Conservation (phyloP, 2,888 invertebrate genomes). For the Coleophora deauratella region DNA sequence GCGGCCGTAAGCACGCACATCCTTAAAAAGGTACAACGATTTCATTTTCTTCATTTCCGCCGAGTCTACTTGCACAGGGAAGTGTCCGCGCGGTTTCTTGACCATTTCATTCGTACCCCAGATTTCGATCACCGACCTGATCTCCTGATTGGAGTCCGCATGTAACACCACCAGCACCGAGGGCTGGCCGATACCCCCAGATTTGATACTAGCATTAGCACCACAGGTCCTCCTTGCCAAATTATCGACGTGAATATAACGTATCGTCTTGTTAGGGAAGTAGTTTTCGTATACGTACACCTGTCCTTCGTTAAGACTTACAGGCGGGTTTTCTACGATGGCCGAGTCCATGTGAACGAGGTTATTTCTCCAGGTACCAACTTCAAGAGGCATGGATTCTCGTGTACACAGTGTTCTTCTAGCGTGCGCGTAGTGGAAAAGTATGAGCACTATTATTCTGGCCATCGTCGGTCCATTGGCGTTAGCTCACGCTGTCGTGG, state of each 20-base stretch:
- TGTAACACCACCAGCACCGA: slow-evolving; percentile 46
- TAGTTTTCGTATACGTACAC: slow-evolving; percentile 55
- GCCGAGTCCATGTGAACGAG: slow-evolving; percentile 47
- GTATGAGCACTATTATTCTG: slow-evolving; percentile 7
- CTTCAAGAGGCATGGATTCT: slow-evolving; percentile 40
- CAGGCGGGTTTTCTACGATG: slow-evolving; percentile 46
- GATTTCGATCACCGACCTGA: slow-evolving; percentile 53
- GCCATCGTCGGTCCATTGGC: neutral
- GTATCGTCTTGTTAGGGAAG: slow-evolving; percentile 45
- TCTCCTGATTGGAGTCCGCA: slow-evolving; percentile 45
- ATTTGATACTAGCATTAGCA: slow-evolving; percentile 39
- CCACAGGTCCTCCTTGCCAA: slow-evolving; percentile 50
- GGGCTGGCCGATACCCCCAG: slow-evolving; percentile 42
- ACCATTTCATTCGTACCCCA: slow-evolving; percentile 38
- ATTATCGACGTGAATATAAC: slow-evolving; percentile 54
- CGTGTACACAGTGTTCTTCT: no score
- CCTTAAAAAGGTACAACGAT: slow-evolving; percentile 35
- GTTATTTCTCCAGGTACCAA: slow-evolving; percentile 40
- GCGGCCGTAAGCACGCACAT: neutral
- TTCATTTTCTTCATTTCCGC: slow-evolving; percentile 24
- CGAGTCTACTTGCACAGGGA: no score
- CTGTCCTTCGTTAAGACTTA: slow-evolving; percentile 46
- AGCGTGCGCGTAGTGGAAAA: slow-evolving; percentile 17
- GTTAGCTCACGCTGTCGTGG: neutral
- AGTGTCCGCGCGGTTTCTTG: no score